Evolutionary conservation across 2,888 invertebrate genomes (phyloP), one percentile per base, ranked within the genome.

Genomic region (Encarsia formosa): DNA sequence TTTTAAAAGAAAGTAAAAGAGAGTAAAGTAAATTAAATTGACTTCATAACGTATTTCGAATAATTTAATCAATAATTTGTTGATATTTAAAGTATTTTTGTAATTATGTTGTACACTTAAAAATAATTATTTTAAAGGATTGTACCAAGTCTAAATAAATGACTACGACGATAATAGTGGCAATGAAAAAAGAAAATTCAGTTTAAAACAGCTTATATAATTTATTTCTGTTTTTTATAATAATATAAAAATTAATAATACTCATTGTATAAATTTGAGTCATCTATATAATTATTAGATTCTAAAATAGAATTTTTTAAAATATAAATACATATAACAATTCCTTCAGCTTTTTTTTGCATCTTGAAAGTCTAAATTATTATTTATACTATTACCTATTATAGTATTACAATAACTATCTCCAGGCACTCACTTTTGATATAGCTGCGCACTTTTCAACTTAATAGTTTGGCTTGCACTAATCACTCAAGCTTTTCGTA

Each of bases 221-320:
- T 58, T 58, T 56, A 54, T 56, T 54, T 53, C 29, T 31, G 35
- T 42, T 23, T 35, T 42, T 54, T 46, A 54, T 42, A 46, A 42
- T 55, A 32, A 40, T 52, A 49, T 56, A 56, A 56, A 52, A 56
- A 56, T 56, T 56, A 56, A 56, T 56, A 52, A 52, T 56, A 56
- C 56, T 56, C 37, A 32, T 52, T 15, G 15, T 15, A 13, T 49
- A 23, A 46, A 47, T 31, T 11, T 49, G 31, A 49, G 35, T 46
- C 42, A 39, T 46, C 39, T 43, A 56, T 49, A 47, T 38, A 43
- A 38, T 52, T 49, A 38, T 19, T 2, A 43, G 16, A 15, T 32
- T 46, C 18, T 56, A 47, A 44, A 50, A 56, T 42, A 50, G 13
- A 48, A 55, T 15, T 9, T 49, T n/a, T n/a, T n/a, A n/a, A 44